Conservation (phyloP, 2,888 invertebrate species). For the Sinelater perroti region DNA sequence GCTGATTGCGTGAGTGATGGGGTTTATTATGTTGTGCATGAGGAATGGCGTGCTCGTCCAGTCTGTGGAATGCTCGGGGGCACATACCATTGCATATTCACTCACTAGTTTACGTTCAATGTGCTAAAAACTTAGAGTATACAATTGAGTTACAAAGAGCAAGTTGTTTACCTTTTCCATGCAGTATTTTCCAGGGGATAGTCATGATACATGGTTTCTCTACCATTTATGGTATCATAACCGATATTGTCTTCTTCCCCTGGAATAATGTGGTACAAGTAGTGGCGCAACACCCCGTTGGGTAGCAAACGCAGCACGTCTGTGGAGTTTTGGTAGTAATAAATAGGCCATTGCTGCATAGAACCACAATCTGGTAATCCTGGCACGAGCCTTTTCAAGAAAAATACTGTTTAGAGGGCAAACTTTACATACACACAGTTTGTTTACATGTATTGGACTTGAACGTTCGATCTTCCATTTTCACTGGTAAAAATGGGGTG, state of each 20-base stretch:
- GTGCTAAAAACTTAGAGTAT: conserved; percentile 59
- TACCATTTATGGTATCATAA: conserved; percentile 57
- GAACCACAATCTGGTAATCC: conserved; percentile 77
- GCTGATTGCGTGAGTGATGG: conserved; percentile 77
- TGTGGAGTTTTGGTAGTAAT: conserved; percentile 68
- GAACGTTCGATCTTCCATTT: conserved; percentile 66
- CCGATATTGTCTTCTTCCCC: conserved; percentile 55
- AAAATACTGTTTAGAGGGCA: conserved; percentile 36
- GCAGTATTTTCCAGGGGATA: conserved; percentile 82
- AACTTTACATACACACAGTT: too few species aligned
- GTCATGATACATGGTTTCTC: conserved; percentile 71
- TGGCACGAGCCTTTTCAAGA: conserved; percentile 67
- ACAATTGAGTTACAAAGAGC: background rate
- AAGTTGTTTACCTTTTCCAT: conserved; percentile 73
- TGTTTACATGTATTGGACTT: conserved; percentile 62
- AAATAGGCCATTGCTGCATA: conserved; percentile 74
- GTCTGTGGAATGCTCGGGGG: conserved; percentile 73
- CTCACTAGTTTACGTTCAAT: conserved; percentile 66
- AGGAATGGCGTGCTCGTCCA: conserved; percentile 80
- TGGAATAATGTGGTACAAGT: conserved; percentile 68
- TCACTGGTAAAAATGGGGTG: conserved; percentile 72
- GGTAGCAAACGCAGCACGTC: conserved; percentile 72
- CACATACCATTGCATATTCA: conserved; percentile 77
- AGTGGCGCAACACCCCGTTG: conserved; percentile 78
- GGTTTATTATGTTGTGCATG: conserved; percentile 78